Percentiles rank a stretch among this genome's conserved stretches.
Evolutionary conservation across 2,113 vertebrate genomes (phyloP).

Genomic region (Erythrocercus mccallii): DNA sequence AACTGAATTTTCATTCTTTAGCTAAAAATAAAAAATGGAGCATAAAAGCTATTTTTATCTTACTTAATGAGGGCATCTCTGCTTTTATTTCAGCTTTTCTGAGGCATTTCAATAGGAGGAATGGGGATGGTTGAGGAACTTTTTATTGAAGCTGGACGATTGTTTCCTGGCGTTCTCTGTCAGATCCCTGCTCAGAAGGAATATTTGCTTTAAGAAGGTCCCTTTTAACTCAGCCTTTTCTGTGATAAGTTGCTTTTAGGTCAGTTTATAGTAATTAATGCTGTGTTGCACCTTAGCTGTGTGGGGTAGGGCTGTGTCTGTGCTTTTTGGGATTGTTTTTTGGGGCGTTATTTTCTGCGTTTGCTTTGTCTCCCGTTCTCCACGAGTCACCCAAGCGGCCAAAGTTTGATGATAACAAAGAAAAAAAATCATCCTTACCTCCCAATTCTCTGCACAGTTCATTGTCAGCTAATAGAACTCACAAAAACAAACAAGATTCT

Average conservation of each 20-base stretch:
- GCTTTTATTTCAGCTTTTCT: conserved; percentile 53
- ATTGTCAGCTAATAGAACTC: background rate
- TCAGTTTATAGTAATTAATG: background rate
- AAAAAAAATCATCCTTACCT: background rate
- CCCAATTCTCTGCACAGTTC: background rate
- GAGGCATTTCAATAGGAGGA: background rate
- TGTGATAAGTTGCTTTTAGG: background rate
- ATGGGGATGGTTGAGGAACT: background rate
- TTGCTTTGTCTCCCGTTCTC: background rate
- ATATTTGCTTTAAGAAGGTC: background rate
- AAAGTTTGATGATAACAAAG: rapidly evolving
- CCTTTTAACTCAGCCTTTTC: background rate
- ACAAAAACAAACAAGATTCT: background rate
- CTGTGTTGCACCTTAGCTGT: background rate
- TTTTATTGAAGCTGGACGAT: background rate
- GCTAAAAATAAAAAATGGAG: conserved; percentile 74
- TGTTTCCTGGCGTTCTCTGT: background rate
- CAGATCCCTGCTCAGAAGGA: background rate
- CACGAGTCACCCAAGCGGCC: background rate
- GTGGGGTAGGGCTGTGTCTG: background rate
- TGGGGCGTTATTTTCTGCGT: background rate
- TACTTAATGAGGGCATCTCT: conserved; percentile 70
- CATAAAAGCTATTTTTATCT: conserved; percentile 71
- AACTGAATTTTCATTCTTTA: conserved; percentile 54
- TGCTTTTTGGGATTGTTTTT: background rate